Evolutionary conservation across 2,888 invertebrate species (phyloP).

Genomic region (Eumerus sabulonum): DNA sequence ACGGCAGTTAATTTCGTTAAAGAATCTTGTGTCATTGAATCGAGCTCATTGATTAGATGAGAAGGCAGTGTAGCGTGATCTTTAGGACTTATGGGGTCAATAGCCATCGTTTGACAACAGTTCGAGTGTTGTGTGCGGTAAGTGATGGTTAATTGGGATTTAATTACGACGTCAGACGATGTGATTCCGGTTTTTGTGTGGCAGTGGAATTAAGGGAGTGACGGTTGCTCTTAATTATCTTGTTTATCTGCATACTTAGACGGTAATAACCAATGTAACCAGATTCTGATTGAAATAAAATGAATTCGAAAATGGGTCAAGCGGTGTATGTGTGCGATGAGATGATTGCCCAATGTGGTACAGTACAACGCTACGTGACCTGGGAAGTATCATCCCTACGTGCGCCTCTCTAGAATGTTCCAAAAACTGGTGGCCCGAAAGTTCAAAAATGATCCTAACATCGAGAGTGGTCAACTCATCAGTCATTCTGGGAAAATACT

Average conservation of each 20-base stretch:
- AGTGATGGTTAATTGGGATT: constrained; percentile 37
- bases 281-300: too few relatives aligned
- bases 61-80: constrained; percentile 32
- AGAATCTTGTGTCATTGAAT: constrained; percentile 57
- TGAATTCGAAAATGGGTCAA: too few relatives aligned
- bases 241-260: background rate
- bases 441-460: too few relatives aligned
- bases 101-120: constrained; percentile 30
- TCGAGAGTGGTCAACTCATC: too few relatives aligned
- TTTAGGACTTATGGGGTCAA: constrained; percentile 42
- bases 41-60: constrained; percentile 52
- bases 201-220: constrained; percentile 2
- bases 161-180: constrained; percentile 6
- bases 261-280: too few relatives aligned
- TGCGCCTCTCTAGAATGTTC: too few relatives aligned
- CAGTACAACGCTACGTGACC: too few relatives aligned
- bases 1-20: constrained; percentile 44
- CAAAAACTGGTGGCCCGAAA: too few relatives aligned
- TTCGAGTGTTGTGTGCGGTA: constrained; percentile 44
- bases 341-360: too few relatives aligned
- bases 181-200: constrained; percentile 12
- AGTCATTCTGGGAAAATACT: too few relatives aligned
- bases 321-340: too few relatives aligned
- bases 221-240: background rate
- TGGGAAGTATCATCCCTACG: too few relatives aligned